Evolutionary conservation across 2,113 vertebrate species (phyloP), one percentile per base, ranked within the genome.

Genomic region (Glaucomys volans): DNA sequence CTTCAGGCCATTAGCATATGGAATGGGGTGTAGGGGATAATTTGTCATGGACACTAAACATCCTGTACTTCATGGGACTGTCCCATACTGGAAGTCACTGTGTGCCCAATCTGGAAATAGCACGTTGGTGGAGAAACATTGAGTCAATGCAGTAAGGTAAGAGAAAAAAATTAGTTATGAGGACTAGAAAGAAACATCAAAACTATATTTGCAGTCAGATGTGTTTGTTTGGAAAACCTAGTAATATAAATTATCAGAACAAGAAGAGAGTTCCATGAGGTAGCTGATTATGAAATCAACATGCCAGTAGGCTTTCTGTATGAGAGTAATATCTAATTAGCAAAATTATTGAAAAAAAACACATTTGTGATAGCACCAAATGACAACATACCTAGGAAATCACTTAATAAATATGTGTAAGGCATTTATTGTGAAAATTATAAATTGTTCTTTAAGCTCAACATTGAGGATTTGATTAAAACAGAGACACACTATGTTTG

Each of bases 401-500:
- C 71, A 69, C 66, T 64, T 89, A 76, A 72, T 83, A 66, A 88
- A 80, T 79, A 79, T 28, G 74, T 42, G n/a, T 66, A 80, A 75
- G 24, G 75, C 47, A 66, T 71, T 92, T 72, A 74, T 72, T 77
- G 74, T 40, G n/a, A 95, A 85, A 89, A 67, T 57, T 59, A 32
- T 80, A 94, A 69, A 89, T 64, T 80, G 40, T 87, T 83, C 52
- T 32, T 87, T 76, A 90, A 67, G 86, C 30, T 57, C 4, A 10
- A 37, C 76, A 44, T 62, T 3, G 44, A 32, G 44, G 14, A 69
- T 81, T 75, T 64, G 42, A 40, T 44, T 42, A 10, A 76, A 64
- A 44, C 37, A 64, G 52, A 85, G 18, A 42, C 1, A 72, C 26
- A 77, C 8, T 6, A 4, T 71, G 8, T 90, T 95, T 93, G 42